phyloP scores from a whole-genome alignment of 2,888 invertebrate genomes.

The Drosophila barbarae region DNA sequence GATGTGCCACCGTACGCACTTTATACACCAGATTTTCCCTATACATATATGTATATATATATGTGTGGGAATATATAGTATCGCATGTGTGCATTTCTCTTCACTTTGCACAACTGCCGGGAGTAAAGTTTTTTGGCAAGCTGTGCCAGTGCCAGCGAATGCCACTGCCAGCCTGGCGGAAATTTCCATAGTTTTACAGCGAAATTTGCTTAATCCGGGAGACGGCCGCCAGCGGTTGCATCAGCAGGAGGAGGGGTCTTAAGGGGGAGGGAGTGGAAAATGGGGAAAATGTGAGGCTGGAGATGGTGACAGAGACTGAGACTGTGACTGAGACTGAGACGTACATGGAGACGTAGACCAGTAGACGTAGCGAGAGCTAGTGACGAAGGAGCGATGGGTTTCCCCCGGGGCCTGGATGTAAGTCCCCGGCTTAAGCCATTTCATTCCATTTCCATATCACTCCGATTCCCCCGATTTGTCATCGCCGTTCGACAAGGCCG shows the following conservation, averaged over 20 bases:
- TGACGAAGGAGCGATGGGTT: neutral
- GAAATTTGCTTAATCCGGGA: slow-evolving; percentile 40
- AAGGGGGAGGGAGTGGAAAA: neutral
- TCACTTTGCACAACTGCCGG: slow-evolving; percentile 18
- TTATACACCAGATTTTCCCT: neutral
- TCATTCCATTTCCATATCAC: slow-evolving; percentile 31
- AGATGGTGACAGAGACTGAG: neutral
- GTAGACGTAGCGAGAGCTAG: slow-evolving; percentile 1
- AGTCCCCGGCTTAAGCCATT: slow-evolving; percentile 38
- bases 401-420: slow-evolving; percentile 16
- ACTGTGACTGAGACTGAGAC: neutral
- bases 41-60: neutral
- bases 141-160: slow-evolving; percentile 12
- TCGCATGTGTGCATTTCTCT: slow-evolving; percentile 13
- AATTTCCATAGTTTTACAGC: slow-evolving; percentile 40
- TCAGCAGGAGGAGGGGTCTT: slow-evolving; percentile 1
- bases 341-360: neutral
- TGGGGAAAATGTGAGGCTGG: no score
- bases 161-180: slow-evolving; percentile 16
- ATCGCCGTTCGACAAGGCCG: slow-evolving; percentile 35
- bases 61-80: neutral
- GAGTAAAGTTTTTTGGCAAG: slow-evolving; percentile 32
- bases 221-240: slow-evolving; percentile 37
- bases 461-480: slow-evolving; percentile 32
- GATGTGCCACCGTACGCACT: slow-evolving; percentile 19